These are phyloP conservation scores for Echiichthys vipera DNA, from an alignment of 2,797 vertebrate genomes.

Conservation along the genomic window DNA sequence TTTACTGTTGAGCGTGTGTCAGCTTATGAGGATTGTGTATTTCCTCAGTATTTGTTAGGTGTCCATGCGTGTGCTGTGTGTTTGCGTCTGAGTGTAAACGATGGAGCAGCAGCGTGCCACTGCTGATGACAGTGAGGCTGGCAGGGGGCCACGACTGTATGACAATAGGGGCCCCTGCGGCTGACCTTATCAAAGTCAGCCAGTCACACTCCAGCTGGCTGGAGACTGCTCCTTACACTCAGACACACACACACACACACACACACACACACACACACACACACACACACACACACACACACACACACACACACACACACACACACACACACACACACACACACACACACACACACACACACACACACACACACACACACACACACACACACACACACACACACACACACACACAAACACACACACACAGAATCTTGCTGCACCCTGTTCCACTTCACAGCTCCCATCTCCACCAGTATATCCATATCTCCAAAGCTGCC, in stretches of 20 bases:
- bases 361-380: conserved; percentile 23
- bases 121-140: conserved; percentile 68
- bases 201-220: conserved; percentile 75
- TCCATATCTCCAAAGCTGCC: conserved; percentile 13
- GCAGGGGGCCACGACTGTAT: conserved; percentile 66
- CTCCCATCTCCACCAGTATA: conserved; percentile 50
- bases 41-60: conserved; percentile 51
- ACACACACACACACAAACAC: conserved; percentile 31
- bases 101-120: conserved; percentile 55
- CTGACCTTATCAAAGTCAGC: conserved; percentile 81
- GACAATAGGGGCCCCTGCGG: conserved; percentile 71
- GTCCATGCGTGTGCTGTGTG: conserved; percentile 36
- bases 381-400: conserved; percentile 33
- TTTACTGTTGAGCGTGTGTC: conserved; percentile 66
- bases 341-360: conserved; percentile 39
- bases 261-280: conserved; percentile 28
- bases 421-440: conserved; percentile 27
- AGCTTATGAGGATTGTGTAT: conserved; percentile 59
- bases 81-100: conserved; percentile 47
- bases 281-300: conserved; percentile 30
- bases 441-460: conserved; percentile 63
- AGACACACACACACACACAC: conserved; percentile 39
- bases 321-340: conserved; percentile 41
- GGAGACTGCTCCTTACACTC: conserved; percentile 43
- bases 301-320: conserved; percentile 28